A percentile compares a stretch with the other conserved stretches of the same genome.
These are phyloP conservation scores for Zonotrichia albicollis DNA, from an alignment of 2,797 vertebrate species.

Conservation along the genomic window DNA sequence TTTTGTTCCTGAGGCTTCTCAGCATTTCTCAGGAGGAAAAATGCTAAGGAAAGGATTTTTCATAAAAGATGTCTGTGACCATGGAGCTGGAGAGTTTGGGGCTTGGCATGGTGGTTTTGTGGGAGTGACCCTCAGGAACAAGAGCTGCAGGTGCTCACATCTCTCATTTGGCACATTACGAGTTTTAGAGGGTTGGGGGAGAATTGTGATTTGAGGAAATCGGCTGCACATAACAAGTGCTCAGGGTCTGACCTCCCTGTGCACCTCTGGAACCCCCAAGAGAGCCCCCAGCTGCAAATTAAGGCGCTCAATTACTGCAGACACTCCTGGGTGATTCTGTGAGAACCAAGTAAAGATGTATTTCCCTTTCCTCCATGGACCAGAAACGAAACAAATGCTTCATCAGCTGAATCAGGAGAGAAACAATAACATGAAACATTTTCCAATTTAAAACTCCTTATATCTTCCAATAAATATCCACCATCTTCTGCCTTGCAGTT, in stretches of 20 bases:
- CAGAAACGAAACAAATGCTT: neutral
- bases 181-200: neutral
- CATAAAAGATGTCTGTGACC: too few relatives aligned
- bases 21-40: too few relatives aligned
- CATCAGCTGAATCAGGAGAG: neutral
- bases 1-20: too few relatives aligned
- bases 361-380: neutral
- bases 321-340: neutral
- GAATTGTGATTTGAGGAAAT: neutral
- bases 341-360: neutral
- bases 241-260: neutral
- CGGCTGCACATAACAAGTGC: neutral
- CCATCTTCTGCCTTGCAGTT: neutral
- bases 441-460: neutral
- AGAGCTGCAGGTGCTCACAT: neutral
- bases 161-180: neutral
- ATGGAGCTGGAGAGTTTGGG: neutral
- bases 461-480: neutral
- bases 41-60: too few relatives aligned
- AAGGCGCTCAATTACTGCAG: neutral
- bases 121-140: neutral
- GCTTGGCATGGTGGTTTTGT: neutral
- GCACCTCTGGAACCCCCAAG: neutral
- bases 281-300: constrained; percentile 9
- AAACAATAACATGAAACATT: neutral